Percentiles rank a stretch among this genome's conserved stretches.
phyloP scores from a whole-genome alignment of 1,140 invertebrate genomes.

The Brachionus rotundiformis region DNA sequence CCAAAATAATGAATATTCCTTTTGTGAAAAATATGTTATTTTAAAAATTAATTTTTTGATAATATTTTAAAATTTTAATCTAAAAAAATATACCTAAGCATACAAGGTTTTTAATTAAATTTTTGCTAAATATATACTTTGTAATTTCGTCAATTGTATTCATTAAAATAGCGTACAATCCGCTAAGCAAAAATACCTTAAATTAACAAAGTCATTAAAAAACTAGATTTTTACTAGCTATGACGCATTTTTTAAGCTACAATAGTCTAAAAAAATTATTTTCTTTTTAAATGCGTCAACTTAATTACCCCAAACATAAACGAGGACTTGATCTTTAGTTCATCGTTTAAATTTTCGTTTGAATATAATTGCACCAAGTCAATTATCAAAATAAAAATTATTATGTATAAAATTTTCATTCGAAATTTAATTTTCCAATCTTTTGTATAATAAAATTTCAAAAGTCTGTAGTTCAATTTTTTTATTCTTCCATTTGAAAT shows the following conservation, averaged over 20 bases:
- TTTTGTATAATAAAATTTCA: conserved; percentile 8
- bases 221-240: neutral
- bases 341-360: neutral
- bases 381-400: neutral
- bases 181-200: conserved; percentile 32
- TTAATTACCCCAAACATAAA: conserved; percentile 2
- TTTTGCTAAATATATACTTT: neutral
- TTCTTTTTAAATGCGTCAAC: neutral
- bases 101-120: conserved; percentile 39
- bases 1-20: neutral
- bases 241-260: neutral
- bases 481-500: neutral
- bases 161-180: conserved; percentile 1
- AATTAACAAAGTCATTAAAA: neutral
- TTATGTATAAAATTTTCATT: neutral
- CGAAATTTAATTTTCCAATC: neutral
- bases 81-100: conserved; percentile 32
- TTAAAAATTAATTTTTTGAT: neutral
- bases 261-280: neutral
- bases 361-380: conserved; percentile 2
- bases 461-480: neutral
- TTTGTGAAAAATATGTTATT: neutral
- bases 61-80: neutral
- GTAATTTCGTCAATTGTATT: neutral
- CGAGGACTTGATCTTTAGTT: neutral